Conservation (phyloP, 2,888 invertebrate genomes). For the Sericinus montela region DNA sequence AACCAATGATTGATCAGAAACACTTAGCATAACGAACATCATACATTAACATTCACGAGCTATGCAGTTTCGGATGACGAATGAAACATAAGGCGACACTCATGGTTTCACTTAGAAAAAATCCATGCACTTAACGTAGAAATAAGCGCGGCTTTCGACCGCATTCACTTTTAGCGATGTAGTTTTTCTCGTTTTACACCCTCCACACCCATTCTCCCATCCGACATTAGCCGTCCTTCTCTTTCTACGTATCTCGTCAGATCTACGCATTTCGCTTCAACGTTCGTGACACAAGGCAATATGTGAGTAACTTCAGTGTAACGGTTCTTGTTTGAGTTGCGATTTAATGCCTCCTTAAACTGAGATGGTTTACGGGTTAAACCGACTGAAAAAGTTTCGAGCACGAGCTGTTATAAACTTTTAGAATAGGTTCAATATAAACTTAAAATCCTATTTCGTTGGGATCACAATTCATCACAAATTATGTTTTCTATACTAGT, state of each 20-base stretch:
- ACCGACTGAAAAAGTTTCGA: constrained; percentile 73
- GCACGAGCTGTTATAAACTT: constrained; percentile 69
- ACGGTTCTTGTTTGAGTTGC: constrained; percentile 79
- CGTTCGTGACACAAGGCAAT: constrained; percentile 80
- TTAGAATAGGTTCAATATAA: constrained; percentile 56
- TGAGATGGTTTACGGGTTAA: constrained; percentile 79
- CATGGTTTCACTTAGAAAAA: constrained; percentile 69
- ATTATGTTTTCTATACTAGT: neutral
- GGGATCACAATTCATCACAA: neutral
- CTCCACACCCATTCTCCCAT: constrained; percentile 70
- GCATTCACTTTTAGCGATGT: constrained; percentile 79
- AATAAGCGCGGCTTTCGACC: constrained; percentile 78
- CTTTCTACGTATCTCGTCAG: constrained; percentile 52
- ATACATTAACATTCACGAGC: neutral
- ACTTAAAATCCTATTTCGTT: constrained; percentile 3
- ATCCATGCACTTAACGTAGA: constrained; percentile 77
- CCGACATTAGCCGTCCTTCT: constrained; percentile 60
- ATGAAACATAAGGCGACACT: constrained; percentile 34
- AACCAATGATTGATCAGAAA: no score
- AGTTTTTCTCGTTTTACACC: constrained; percentile 78
- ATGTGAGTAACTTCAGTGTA: constrained; percentile 78
- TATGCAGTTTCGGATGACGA: constrained; percentile 1
- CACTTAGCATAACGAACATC: no score
- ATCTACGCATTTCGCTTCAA: constrained; percentile 64
- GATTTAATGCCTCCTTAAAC: constrained; percentile 79